Evolutionary conservation across 1,140 invertebrate species (phyloP).

Genomic region (Pantala flavescens): DNA sequence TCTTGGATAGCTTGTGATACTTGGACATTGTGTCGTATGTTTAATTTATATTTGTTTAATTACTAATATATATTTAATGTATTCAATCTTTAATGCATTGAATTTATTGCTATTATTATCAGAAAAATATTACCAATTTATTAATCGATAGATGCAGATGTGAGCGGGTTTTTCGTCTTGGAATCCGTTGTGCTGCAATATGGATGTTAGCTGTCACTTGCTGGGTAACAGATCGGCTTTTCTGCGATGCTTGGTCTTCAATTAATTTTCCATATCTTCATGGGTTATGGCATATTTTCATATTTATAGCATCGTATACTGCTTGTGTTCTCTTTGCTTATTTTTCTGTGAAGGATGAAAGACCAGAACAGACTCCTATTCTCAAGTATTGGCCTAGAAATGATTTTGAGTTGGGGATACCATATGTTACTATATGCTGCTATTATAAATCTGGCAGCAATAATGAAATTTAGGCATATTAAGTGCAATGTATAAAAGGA

Average conservation of each 20-base stretch:
- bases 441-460: neutral
- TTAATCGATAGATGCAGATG: constrained; percentile 45
- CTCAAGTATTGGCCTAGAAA: constrained; percentile 64
- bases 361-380: constrained; percentile 54
- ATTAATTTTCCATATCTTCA: constrained; percentile 70
- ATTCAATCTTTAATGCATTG: too few relatives aligned
- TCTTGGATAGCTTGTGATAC: neutral
- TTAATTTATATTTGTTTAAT: neutral
- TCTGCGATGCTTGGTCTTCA: constrained; percentile 64
- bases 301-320: constrained; percentile 65
- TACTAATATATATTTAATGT: too few relatives aligned
- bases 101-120: too few relatives aligned
- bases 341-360: constrained; percentile 59
- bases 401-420: constrained; percentile 61
- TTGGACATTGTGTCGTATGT: constrained; percentile 13
- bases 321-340: constrained; percentile 65
- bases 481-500: too few relatives aligned
- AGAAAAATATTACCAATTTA: too few relatives aligned
- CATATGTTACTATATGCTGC: constrained; percentile 43
- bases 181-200: constrained; percentile 50
- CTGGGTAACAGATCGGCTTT: constrained; percentile 66
- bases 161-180: constrained; percentile 51
- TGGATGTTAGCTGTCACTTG: constrained; percentile 58
- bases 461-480: neutral
- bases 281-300: constrained; percentile 68